Percentiles rank a stretch among this genome's conserved stretches.
Evolutionary conservation across 2,888 invertebrate genomes (phyloP).

Genomic region (Acleris emargana): DNA sequence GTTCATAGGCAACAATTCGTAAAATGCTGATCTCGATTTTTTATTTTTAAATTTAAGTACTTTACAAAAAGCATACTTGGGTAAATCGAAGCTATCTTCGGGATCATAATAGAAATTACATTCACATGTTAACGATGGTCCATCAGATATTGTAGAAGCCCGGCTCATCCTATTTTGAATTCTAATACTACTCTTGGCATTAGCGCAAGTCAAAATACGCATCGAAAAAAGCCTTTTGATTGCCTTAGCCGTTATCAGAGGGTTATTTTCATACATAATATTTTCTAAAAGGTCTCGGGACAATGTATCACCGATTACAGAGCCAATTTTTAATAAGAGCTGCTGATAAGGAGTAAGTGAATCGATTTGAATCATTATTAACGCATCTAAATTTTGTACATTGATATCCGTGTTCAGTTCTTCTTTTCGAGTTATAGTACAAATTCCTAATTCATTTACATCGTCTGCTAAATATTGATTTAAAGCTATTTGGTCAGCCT

Average conservation of each 20-base stretch:
- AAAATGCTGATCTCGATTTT: slow-evolving; percentile 77
- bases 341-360: slow-evolving; percentile 85
- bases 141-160: not conserved
- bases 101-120: slow-evolving; percentile 70
- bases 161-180: not conserved
- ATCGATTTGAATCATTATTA: slow-evolving; percentile 82
- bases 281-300: slow-evolving; percentile 79
- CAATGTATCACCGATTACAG: slow-evolving; percentile 82
- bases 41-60: slow-evolving; percentile 81
- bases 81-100: slow-evolving; percentile 61
- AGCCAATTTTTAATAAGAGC: slow-evolving; percentile 83
- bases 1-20: slow-evolving; percentile 79
- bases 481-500: slow-evolving; percentile 57
- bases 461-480: slow-evolving; percentile 58
- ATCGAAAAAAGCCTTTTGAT: slow-evolving; percentile 82
- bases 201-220: slow-evolving; percentile 82
- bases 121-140: slow-evolving; percentile 55
- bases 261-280: slow-evolving; percentile 80
- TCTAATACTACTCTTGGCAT: slow-evolving; percentile 49
- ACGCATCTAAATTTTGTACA: slow-evolving; percentile 71
- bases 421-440: slow-evolving; percentile 62
- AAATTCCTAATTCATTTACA: slow-evolving; percentile 57
- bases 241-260: slow-evolving; percentile 75
- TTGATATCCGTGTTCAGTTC: slow-evolving; percentile 67
- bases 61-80: slow-evolving; percentile 83